Evolutionary conservation across 30 jellyfish, hydroid and myxozoan species (phyloP), one percentile per base, ranked within the genome.

Genomic region (Sanderia malayensis): DNA sequence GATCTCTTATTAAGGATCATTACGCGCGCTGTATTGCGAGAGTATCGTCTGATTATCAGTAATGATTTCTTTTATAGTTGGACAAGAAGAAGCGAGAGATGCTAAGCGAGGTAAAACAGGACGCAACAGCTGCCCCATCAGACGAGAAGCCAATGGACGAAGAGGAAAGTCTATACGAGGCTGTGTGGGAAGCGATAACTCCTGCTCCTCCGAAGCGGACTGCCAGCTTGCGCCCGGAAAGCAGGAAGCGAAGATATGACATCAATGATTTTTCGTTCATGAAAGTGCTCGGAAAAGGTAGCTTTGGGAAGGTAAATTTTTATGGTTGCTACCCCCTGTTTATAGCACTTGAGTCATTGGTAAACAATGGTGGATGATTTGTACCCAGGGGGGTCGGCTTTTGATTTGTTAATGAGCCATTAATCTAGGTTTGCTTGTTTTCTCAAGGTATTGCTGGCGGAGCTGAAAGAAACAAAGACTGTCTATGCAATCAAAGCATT

Each of bases 201-300:
- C 98, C 98, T 17, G 88, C 98, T n/a, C 98, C 98, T 18, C 98
- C 98, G 10, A 75, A 69, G 47, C 61, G 98, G 45, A 92, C 96
- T 1, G 82, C 93, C 24, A 92, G 98, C 60, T 73, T 92, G 71
- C 78, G 98, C 21, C 83, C 92, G 19, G 98, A 80, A 52, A 92
- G 96, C 78, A 72, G 66, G 74, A 84, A 84, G 71, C 82, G 79
- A 29, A 31, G 87, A 31, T 80, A 85, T 66, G 90, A 84, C 26
- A 84, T 86, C 9, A 64, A 64, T 23, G 98, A 84, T 74, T 92
- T 92, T 67, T 69, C 46, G 17, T 92, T 92, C 49, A 44, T 92
- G 74, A 92, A 92, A 74, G 92, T 92, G 26, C 66, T 92, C 18
- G 98, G 98, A 45, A 92, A 92, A 58, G 98, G 98, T 8, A 92